Conservation (phyloP, 1,140 invertebrate genomes). For the Araneus ventricosus region DNA sequence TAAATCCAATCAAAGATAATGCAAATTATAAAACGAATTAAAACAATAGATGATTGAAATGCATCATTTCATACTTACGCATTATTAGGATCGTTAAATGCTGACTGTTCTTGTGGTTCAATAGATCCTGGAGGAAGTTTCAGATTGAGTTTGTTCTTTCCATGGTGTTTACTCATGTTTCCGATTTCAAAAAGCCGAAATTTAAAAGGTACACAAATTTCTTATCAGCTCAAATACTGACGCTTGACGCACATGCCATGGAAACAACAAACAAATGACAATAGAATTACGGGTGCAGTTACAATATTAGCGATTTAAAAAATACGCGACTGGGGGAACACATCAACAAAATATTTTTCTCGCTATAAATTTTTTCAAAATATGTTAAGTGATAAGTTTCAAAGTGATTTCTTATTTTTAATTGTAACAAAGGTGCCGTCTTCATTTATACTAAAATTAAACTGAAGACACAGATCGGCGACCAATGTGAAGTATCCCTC, state of each 20-base stretch:
- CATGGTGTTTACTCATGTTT: slow-evolving; percentile 71
- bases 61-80: slow-evolving; percentile 52
- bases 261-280: slow-evolving; percentile 66
- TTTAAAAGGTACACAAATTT: background rate
- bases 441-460: no score
- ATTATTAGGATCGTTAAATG: slow-evolving; percentile 85
- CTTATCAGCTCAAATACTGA: background rate
- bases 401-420: no score
- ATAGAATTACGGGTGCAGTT: background rate
- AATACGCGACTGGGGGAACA: background rate
- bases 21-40: no score
- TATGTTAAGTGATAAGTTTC: no score
- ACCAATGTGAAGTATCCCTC: no score
- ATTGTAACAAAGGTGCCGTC: no score
- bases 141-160: slow-evolving; percentile 95
- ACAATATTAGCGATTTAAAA: background rate
- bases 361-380: background rate
- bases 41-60: background rate
- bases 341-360: background rate
- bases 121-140: slow-evolving; percentile 93
- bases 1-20: no score
- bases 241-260: slow-evolving; percentile 41
- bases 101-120: slow-evolving; percentile 87
- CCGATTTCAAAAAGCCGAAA: background rate
- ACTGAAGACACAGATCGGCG: no score